Conservation (phyloP, 2,888 invertebrate genomes). For the Electrophaes corylata region DNA sequence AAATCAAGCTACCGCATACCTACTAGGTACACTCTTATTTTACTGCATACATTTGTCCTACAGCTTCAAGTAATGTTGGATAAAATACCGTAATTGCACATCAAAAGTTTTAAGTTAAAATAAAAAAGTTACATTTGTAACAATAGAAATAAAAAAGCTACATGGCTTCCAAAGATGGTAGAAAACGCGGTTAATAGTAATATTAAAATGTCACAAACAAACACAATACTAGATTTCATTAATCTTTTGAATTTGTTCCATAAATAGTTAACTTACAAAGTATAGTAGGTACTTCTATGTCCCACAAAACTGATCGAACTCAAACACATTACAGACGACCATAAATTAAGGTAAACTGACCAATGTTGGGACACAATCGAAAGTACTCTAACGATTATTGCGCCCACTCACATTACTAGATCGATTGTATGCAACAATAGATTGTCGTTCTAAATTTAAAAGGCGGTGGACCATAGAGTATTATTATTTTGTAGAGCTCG, state of each 20-base stretch:
- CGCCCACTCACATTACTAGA: conserved; percentile 46
- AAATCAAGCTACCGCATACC: too few relatives aligned
- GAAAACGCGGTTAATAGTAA: too few relatives aligned
- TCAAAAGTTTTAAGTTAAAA: too few relatives aligned
- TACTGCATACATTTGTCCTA: too few relatives aligned
- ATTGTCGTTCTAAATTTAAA: conserved; percentile 28
- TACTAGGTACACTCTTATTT: too few relatives aligned
- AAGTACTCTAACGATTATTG: conserved; percentile 43
- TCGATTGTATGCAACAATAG: conserved; percentile 47
- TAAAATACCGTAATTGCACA: too few relatives aligned
- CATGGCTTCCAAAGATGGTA: too few relatives aligned
- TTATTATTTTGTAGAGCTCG: background rate
- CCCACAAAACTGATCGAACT: conserved; percentile 15
- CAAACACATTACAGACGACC: conserved; percentile 21
- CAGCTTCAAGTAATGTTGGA: too few relatives aligned
- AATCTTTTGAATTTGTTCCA: background rate
- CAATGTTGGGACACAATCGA: conserved; percentile 52
- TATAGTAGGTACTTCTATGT: background rate
- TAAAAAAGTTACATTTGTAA: too few relatives aligned
- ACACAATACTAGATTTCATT: too few relatives aligned
- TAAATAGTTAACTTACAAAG: background rate
- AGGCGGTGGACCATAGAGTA: conserved; percentile 17
- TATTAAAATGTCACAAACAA: too few relatives aligned
- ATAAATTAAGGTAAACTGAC: conserved; percentile 44
- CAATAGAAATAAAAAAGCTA: too few relatives aligned